Conservation (phyloP, 2,888 invertebrate genomes). For the Ennomos fuscantarius region DNA sequence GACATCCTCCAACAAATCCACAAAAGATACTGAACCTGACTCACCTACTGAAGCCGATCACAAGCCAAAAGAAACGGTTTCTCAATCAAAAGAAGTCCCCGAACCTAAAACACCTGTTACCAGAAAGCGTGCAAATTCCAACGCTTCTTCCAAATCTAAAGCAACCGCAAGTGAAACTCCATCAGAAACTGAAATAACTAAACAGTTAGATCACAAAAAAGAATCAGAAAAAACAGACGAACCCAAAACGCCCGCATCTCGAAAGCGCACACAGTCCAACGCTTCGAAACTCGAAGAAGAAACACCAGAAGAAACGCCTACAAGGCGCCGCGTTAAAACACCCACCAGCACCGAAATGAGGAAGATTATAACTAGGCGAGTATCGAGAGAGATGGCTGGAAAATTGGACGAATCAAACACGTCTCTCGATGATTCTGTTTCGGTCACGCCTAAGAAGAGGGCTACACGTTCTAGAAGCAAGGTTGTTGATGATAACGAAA, state of each 20-base stretch:
- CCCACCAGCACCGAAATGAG: constrained; percentile 66
- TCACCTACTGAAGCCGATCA: not conserved
- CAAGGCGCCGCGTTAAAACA: constrained; percentile 58
- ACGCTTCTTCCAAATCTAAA: constrained; percentile 11
- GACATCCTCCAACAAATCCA: constrained; percentile 45
- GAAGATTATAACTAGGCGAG: constrained; percentile 69
- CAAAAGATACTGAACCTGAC: constrained; percentile 7
- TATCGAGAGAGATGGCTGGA: constrained; percentile 68
- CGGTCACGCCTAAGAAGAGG: constrained; percentile 62
- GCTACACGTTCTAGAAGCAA: constrained; percentile 42
- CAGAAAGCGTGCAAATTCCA: constrained; percentile 31
- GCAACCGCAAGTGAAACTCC: not conserved
- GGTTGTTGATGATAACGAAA: constrained; percentile 67
- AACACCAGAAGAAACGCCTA: constrained; percentile 54
- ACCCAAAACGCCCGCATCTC: constrained; percentile 58
- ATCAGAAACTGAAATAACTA: not conserved
- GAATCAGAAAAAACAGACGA: constrained; percentile 39
- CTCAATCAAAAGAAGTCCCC: constrained; percentile 3
- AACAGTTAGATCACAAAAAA: constrained; percentile 22
- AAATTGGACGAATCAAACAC: constrained; percentile 57
- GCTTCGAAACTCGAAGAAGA: constrained; percentile 57
- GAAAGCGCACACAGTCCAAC: constrained; percentile 65
- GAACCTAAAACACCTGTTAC: constrained; percentile 29
- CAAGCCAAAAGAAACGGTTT: constrained; percentile 1
- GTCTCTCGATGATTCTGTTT: constrained; percentile 52